phyloP scores from a whole-genome alignment of 1,140 invertebrate species.

The Dinothrombium tinctorium region DNA sequence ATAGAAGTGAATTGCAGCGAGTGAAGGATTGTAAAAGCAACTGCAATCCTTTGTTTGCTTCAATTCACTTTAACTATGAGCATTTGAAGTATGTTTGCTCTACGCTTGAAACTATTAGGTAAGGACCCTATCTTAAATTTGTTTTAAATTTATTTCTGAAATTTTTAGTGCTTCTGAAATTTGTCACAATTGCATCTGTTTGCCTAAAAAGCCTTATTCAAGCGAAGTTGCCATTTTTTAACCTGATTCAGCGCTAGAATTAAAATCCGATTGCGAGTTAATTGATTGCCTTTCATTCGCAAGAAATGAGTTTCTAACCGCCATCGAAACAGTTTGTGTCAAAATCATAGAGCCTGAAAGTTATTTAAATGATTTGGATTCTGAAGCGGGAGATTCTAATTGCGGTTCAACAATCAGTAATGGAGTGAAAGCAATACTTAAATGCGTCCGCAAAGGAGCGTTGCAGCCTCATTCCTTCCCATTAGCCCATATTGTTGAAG shows the following conservation, averaged over 20 bases:
- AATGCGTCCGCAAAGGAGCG: background rate
- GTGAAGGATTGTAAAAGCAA: no score
- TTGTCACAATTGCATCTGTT: background rate
- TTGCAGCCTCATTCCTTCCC: slow-evolving; percentile 5
- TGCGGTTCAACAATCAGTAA: slow-evolving; percentile 44
- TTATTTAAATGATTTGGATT: slow-evolving; percentile 38
- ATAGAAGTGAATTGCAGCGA: no score
- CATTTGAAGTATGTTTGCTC: no score
- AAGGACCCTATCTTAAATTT: no score
- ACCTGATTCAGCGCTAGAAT: background rate
- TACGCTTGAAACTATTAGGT: no score
- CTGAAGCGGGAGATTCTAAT: slow-evolving; percentile 52
- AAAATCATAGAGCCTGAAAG: background rate
- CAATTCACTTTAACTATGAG: no score
- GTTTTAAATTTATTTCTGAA: no score
- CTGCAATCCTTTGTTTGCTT: no score
- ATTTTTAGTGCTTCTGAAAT: background rate
- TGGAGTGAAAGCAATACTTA: slow-evolving; percentile 31
- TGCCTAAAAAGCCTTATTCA: slow-evolving; percentile 15
- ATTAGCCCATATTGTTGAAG: slow-evolving; percentile 26
- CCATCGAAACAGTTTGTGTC: background rate
- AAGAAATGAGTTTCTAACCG: no score
- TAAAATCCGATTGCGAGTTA: background rate
- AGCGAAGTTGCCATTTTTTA: background rate
- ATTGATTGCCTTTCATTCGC: no score